These are phyloP conservation scores for Burhinus oedicnemus DNA, from an alignment of 2,113 vertebrate genomes.

Conservation along the genomic window DNA sequence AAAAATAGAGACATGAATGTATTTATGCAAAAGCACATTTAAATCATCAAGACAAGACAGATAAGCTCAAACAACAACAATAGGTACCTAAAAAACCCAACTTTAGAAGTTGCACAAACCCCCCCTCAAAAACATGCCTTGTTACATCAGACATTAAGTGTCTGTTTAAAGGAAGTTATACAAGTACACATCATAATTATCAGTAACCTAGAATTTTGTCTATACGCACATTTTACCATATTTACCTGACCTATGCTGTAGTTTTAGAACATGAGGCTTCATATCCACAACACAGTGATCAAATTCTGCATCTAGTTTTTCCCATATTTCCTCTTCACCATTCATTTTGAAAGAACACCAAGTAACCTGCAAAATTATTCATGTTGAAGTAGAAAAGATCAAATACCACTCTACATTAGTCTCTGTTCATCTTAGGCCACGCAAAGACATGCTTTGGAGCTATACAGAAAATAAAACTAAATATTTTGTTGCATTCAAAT, in stretches of 20 bases:
- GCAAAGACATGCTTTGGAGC: neutral
- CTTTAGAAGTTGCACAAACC: neutral
- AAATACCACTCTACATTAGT: fast-evolving
- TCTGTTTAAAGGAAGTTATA: neutral
- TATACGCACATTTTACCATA: neutral
- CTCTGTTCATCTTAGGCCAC: too few species aligned
- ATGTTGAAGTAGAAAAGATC: neutral
- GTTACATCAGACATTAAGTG: neutral
- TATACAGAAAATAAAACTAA: neutral
- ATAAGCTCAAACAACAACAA: neutral
- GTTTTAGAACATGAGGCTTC: slow-evolving; percentile 90
- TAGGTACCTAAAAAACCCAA: neutral
- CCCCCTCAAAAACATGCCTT: neutral
- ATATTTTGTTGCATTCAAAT: neutral
- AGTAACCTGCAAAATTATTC: slow-evolving; percentile 7
- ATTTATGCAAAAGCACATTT: neutral
- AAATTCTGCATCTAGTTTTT: slow-evolving; percentile 87
- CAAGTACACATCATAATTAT: neutral
- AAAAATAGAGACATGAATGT: neutral
- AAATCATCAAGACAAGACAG: neutral
- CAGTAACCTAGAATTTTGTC: neutral
- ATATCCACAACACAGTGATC: slow-evolving; percentile 88
- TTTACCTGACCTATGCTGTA: slow-evolving; percentile 84
- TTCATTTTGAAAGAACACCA: slow-evolving; percentile 70
- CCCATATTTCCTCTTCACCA: slow-evolving; percentile 79